A percentile compares a stretch with the other conserved stretches of the same genome.
phyloP scores from a whole-genome alignment of 2,797 vertebrate genomes.

The Odontamblyopus rebecca region DNA sequence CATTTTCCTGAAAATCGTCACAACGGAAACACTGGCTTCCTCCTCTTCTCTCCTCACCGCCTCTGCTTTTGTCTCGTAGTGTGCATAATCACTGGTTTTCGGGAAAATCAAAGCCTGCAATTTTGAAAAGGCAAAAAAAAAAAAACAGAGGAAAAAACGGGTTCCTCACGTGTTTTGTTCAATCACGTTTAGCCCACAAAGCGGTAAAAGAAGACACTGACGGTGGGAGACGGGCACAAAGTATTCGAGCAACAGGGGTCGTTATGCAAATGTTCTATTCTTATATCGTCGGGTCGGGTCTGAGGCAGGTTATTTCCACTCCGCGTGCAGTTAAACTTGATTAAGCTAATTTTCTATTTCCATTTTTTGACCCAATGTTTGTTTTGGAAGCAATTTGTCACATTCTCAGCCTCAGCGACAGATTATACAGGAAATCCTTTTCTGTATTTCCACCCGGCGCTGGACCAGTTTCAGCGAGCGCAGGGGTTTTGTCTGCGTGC shows the following conservation, averaged over 20 bases:
- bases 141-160: background rate
- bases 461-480: no score
- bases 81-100: conserved; percentile 59
- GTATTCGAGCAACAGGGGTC: conserved; percentile 15
- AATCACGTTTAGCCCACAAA: conserved; percentile 61
- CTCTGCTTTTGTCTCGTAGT: conserved; percentile 19
- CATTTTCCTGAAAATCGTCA: conserved; percentile 41
- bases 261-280: background rate
- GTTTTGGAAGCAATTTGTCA: background rate
- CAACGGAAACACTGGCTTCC: conserved; percentile 32
- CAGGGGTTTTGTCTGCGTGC: no score
- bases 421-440: background rate
- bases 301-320: no score
- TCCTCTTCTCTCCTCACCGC: conserved; percentile 20
- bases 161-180: conserved; percentile 43
- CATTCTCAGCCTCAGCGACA: background rate
- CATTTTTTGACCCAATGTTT: background rate
- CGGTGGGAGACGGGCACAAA: conserved; percentile 89
- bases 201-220: conserved; percentile 89
- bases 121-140: conserved; percentile 47
- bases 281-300: background rate
- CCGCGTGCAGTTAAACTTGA: background rate
- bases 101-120: conserved; percentile 44
- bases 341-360: background rate
- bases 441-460: background rate